These are phyloP conservation scores for Sphaeridia pumilis DNA, from an alignment of 2,888 invertebrate species.

Conservation along the genomic window DNA sequence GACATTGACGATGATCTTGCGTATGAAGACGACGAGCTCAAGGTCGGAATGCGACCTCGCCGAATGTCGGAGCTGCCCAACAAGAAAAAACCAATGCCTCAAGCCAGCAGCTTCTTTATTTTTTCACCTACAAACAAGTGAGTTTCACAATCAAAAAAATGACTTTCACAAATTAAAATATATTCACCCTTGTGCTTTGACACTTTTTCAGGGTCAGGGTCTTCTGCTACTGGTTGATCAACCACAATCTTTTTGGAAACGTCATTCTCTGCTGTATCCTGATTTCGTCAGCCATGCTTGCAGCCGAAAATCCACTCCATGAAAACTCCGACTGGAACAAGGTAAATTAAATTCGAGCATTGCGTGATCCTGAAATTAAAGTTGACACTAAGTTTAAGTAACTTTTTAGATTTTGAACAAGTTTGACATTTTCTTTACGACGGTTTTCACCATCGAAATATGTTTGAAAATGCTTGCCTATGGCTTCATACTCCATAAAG, in stretches of 20 bases:
- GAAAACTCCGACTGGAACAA: slow-evolving; percentile 27
- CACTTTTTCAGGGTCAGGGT: slow-evolving; percentile 19
- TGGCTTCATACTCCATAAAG: slow-evolving; percentile 92
- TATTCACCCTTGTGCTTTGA: background rate
- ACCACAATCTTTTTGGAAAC: slow-evolving; percentile 21
- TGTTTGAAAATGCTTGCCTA: slow-evolving; percentile 94
- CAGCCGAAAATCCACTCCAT: slow-evolving; percentile 17
- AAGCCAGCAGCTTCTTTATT: slow-evolving; percentile 31
- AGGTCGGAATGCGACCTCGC: slow-evolving; percentile 63
- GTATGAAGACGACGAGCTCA: slow-evolving; percentile 38
- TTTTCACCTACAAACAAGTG: slow-evolving; percentile 26
- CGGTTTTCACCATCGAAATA: slow-evolving; percentile 95
- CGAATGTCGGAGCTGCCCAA: slow-evolving; percentile 75
- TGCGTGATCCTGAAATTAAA: no score
- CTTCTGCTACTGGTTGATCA: slow-evolving; percentile 24
- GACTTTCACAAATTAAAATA: background rate
- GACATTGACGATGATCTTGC: background rate
- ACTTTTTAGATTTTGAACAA: slow-evolving; percentile 86
- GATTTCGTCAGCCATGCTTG: slow-evolving; percentile 17
- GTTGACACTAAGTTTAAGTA: no score
- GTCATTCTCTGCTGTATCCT: slow-evolving; percentile 26
- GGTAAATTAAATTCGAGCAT: no score
- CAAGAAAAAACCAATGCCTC: slow-evolving; percentile 59
- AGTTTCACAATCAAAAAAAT: background rate
- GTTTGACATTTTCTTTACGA: slow-evolving; percentile 97